Conservation (phyloP, 2,113 vertebrate species). For the Turnix velox region DNA sequence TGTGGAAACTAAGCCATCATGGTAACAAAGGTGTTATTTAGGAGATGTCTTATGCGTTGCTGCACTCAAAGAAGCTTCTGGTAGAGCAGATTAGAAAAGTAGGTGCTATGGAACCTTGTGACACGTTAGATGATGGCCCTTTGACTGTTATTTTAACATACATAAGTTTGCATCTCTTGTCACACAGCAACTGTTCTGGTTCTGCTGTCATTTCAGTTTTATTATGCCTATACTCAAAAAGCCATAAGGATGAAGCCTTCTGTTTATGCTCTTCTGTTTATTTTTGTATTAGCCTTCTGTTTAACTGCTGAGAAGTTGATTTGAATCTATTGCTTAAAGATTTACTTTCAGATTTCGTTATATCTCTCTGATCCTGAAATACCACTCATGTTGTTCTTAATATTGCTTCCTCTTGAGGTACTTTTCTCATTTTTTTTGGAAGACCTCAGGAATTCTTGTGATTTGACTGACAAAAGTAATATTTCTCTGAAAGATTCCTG, state of each 20-base stretch:
- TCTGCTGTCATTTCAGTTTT: not conserved
- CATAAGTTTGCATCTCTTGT: not conserved
- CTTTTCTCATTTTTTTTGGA: not conserved
- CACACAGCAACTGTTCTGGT: not conserved
- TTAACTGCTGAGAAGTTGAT: not conserved
- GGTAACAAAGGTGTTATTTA: not conserved
- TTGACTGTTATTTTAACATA: not conserved
- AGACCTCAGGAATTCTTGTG: not conserved
- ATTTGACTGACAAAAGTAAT: not conserved
- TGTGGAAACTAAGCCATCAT: not conserved
- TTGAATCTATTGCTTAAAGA: not conserved
- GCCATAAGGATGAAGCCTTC: not conserved
- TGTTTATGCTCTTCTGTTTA: not conserved
- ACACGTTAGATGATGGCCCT: not conserved
- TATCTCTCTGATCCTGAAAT: not conserved
- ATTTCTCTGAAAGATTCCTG: not conserved
- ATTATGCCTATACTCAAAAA: not conserved
- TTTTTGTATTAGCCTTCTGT: not conserved
- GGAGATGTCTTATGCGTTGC: not conserved
- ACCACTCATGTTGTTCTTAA: not conserved
- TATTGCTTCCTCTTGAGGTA: not conserved
- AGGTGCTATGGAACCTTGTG: not conserved
- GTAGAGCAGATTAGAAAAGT: not conserved
- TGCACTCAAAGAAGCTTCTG: not conserved
- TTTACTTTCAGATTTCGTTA: not conserved